These are phyloP conservation scores for Saturnia japonica DNA, from an alignment of 2,888 invertebrate genomes.

Conservation along the genomic window DNA sequence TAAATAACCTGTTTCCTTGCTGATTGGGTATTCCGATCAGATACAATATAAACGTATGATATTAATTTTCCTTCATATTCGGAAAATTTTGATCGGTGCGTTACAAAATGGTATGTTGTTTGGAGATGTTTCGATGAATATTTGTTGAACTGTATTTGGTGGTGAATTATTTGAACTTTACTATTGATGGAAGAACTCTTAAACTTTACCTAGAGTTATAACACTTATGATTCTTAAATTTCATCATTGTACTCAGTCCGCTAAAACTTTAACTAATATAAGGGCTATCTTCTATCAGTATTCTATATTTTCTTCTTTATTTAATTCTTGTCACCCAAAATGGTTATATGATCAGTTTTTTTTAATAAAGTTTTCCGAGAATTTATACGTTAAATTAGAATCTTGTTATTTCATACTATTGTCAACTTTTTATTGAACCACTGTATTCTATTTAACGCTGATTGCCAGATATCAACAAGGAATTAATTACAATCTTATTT, in stretches of 20 bases:
- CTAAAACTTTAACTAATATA: too few relatives aligned
- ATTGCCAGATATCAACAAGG: not conserved
- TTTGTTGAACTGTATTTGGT: not conserved
- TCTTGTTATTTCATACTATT: not conserved
- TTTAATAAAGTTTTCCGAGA: too few relatives aligned
- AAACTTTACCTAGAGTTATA: too few relatives aligned
- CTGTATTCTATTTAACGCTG: not conserved
- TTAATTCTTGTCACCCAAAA: not conserved
- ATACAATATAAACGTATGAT: conserved; percentile 29
- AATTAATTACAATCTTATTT: not conserved
- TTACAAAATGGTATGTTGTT: conserved; percentile 2
- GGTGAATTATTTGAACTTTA: not conserved
- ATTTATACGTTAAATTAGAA: too few relatives aligned
- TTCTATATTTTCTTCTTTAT: not conserved
- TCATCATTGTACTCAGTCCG: not conserved
- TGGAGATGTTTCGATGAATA: not conserved
- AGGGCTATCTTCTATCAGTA: too few relatives aligned
- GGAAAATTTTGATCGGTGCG: not conserved
- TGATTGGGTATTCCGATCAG: conserved; percentile 59
- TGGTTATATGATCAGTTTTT: not conserved
- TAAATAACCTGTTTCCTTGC: conserved; percentile 70
- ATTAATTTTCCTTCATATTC: conserved; percentile 10
- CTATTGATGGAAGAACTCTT: not conserved
- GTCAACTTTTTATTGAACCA: not conserved
- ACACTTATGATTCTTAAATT: not conserved